Conservation (phyloP, 2,797 vertebrate species). For the Pseudochirops cupreus region DNA sequence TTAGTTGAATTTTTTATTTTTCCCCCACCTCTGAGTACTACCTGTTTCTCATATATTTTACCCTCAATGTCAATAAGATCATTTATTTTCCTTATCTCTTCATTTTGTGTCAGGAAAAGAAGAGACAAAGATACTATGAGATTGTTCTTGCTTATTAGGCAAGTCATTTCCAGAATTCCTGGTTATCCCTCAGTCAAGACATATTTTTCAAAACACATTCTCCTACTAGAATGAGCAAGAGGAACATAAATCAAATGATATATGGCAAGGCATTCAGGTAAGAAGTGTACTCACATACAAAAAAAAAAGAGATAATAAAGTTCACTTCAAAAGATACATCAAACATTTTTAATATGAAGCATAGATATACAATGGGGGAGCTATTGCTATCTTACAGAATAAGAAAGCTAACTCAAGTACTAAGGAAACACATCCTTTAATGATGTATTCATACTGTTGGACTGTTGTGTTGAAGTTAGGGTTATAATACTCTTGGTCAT, state of each 20-base stretch:
- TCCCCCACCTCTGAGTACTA: not conserved
- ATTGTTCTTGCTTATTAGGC: not conserved
- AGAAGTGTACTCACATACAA: not conserved
- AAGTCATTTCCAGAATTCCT: slow-evolving; percentile 2
- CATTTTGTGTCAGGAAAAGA: not conserved
- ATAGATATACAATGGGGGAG: not conserved
- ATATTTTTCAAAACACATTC: not conserved
- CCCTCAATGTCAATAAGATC: not conserved
- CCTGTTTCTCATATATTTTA: not conserved
- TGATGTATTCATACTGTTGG: not conserved
- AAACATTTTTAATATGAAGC: not conserved
- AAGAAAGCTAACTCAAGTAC: not conserved
- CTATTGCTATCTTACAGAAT: not conserved
- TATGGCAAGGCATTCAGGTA: not conserved
- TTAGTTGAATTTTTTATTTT: not conserved
- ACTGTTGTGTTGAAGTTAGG: not conserved
- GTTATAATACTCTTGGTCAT: not conserved
- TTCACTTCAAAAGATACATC: not conserved
- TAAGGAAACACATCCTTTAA: not conserved
- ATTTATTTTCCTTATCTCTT: not conserved
- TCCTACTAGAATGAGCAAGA: not conserved
- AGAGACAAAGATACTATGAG: not conserved
- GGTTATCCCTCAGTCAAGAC: slow-evolving; percentile 35
- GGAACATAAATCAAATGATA: not conserved
- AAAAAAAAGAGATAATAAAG: not conserved